phyloP scores from a whole-genome alignment of 2,888 invertebrate species.

The Melipona beecheii region DNA sequence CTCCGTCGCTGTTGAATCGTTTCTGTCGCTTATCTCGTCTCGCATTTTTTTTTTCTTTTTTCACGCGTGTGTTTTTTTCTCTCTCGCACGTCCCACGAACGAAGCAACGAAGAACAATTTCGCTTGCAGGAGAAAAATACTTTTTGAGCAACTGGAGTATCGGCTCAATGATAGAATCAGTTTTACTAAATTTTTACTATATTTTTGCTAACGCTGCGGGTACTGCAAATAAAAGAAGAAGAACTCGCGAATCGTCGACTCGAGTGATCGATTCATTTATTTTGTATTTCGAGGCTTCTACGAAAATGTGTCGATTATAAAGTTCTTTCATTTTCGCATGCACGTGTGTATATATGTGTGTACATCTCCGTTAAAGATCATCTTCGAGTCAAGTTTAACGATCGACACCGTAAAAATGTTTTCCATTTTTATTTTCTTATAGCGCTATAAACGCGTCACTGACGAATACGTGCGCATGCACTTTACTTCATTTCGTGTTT shows the following conservation, averaged over 20 bases:
- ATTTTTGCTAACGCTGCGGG: too few relatives aligned
- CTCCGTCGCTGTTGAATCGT: conserved; percentile 10
- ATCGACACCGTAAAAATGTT: conserved; percentile 81
- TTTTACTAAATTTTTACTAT: too few relatives aligned
- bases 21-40: conserved; percentile 28
- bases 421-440: conserved; percentile 80
- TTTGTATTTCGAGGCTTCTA: too few relatives aligned
- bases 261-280: too few relatives aligned
- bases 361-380: conserved; percentile 32
- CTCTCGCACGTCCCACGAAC: neutral
- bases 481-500: conserved; percentile 44
- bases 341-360: neutral
- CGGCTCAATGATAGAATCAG: too few relatives aligned
- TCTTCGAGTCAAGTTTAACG: conserved; percentile 80
- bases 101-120: too few relatives aligned
- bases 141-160: too few relatives aligned
- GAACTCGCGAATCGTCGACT: too few relatives aligned
- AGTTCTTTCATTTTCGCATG: neutral
- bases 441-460: conserved; percentile 73
- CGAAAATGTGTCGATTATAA: too few relatives aligned
- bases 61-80: neutral
- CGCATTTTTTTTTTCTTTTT: neutral
- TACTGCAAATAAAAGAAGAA: too few relatives aligned
- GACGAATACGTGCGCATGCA: conserved; percentile 61
- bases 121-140: too few relatives aligned